phyloP scores from a whole-genome alignment of 2,113 vertebrate genomes.

The Lamprotornis superbus region DNA sequence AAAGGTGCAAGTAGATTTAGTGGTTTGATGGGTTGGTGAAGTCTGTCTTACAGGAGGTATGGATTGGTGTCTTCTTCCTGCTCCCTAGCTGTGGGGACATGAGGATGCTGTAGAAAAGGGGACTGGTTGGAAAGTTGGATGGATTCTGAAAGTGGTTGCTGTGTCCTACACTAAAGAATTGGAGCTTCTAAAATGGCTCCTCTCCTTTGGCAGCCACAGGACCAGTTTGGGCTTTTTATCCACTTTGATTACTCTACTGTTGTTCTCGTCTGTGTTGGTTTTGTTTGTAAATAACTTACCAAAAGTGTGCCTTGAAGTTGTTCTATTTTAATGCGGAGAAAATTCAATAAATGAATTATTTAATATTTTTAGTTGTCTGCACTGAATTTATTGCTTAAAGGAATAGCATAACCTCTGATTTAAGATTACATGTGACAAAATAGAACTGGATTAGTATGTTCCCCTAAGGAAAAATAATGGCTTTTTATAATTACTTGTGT shows the following conservation, averaged over 20 bases:
- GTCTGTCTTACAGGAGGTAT: not conserved
- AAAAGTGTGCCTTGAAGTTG: not conserved
- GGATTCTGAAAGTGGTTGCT: not conserved
- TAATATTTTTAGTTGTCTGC: not conserved
- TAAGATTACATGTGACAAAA: not conserved
- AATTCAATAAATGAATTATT: not conserved
- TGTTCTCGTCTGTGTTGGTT: not conserved
- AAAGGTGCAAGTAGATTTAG: not conserved
- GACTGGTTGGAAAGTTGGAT: not conserved
- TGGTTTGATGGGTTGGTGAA: not conserved
- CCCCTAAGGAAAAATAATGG: not conserved
- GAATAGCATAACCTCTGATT: not conserved
- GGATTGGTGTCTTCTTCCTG: not conserved
- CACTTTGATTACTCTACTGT: not conserved
- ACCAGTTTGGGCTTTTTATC: not conserved
- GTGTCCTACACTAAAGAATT: not conserved
- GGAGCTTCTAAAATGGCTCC: constrained; percentile 26
- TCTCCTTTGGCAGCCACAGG: not conserved
- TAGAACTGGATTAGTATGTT: not conserved
- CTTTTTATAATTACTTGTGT: not conserved
- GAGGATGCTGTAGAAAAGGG: not conserved
- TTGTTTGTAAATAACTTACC: not conserved
- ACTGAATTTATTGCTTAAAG: not conserved
- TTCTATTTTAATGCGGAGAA: not conserved
- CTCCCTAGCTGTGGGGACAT: not conserved